Evolutionary conservation across 2,113 vertebrate genomes (phyloP).

Genomic region (Fregata magnificens): DNA sequence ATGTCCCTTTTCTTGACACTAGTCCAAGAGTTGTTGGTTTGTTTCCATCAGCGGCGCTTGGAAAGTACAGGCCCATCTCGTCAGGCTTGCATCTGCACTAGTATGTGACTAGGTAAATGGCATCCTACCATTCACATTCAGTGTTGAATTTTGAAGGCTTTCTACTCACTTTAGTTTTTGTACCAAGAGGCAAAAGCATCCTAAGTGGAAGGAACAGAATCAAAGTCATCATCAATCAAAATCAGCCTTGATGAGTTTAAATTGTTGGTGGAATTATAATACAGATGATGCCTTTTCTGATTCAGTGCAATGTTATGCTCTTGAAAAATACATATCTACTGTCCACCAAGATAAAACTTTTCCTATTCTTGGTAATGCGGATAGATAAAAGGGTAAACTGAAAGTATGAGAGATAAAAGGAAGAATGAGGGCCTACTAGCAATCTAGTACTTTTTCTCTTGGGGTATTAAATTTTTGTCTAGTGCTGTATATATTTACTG

Average conservation of each 20-base stretch:
- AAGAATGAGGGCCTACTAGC: background rate
- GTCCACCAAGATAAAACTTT: background rate
- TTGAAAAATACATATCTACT: background rate
- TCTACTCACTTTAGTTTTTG: background rate
- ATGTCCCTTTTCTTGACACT: background rate
- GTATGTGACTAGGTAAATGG: background rate
- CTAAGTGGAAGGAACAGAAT: background rate
- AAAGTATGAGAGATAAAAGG: background rate
- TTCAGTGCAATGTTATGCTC: background rate
- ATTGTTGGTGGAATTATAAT: background rate
- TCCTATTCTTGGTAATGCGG: background rate
- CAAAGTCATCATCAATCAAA: background rate
- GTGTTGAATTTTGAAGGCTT: background rate
- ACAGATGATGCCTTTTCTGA: background rate
- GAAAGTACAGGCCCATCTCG: background rate
- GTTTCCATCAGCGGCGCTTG: background rate
- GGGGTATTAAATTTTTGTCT: background rate
- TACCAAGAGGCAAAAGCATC: background rate
- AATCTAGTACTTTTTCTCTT: background rate
- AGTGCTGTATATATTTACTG: background rate
- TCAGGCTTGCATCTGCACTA: background rate
- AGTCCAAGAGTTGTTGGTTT: background rate
- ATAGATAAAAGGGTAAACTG: background rate
- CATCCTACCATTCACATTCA: background rate
- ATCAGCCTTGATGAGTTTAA: background rate